These are phyloP conservation scores for Eriosoma lanigerum DNA, from an alignment of 1,140 invertebrate species.

Conservation along the genomic window DNA sequence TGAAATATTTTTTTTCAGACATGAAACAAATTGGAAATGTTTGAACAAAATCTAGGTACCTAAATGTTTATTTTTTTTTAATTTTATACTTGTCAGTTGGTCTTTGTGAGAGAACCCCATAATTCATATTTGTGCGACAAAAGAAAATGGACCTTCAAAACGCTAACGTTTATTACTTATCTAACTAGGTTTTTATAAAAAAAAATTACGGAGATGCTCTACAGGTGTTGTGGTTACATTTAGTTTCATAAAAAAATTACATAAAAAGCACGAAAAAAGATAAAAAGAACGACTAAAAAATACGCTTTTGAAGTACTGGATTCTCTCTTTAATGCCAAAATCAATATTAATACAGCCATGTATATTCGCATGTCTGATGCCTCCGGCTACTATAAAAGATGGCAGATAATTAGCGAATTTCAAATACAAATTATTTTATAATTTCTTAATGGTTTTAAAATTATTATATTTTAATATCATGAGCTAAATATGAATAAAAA, in stretches of 20 bases:
- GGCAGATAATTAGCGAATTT: too few species aligned
- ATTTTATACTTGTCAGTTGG: neutral
- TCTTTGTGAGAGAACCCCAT: neutral
- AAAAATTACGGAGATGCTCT: neutral
- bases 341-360: conserved; percentile 12
- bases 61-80: conserved; percentile 7
- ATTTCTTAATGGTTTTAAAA: too few species aligned
- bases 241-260: neutral
- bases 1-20: neutral
- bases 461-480: too few species aligned
- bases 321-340: conserved; percentile 19
- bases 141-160: conserved; percentile 1
- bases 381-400: too few species aligned
- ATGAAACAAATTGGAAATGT: neutral
- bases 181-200: neutral
- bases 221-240: conserved; percentile 22
- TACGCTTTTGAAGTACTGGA: neutral
- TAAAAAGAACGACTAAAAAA: conserved; percentile 21
- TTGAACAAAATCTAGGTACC: too few species aligned
- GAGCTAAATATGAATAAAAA: too few species aligned
- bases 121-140: conserved; percentile 25
- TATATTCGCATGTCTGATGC: too few species aligned
- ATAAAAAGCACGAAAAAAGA: neutral
- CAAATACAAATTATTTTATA: too few species aligned
- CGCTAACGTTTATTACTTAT: conserved; percentile 16